These are phyloP conservation scores for Albula glossodonta DNA, from an alignment of 2,113 vertebrate genomes.

Conservation along the genomic window DNA sequence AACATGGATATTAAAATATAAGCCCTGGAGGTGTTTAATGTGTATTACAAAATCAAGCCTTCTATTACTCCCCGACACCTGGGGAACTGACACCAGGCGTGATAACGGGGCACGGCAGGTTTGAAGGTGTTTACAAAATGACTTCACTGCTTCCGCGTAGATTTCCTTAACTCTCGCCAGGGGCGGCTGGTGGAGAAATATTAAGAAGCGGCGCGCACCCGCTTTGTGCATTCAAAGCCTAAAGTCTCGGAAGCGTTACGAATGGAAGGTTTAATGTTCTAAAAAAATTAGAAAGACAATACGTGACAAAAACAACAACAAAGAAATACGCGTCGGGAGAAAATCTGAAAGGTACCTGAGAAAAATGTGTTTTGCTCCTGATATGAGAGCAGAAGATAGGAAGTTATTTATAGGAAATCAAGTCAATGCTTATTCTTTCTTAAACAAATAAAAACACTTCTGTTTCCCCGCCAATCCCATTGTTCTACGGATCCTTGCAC, in stretches of 20 bases:
- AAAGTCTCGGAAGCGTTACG: conserved; percentile 9
- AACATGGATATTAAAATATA: conserved; percentile 44
- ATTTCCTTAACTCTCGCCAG: conserved; percentile 22
- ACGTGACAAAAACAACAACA: conserved; percentile 55
- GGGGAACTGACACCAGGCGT: conserved; percentile 15
- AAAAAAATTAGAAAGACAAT: conserved; percentile 36
- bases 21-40: conserved; percentile 74
- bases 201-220: background rate
- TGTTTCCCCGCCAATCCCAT: conserved; percentile 46
- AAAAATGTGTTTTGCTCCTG: conserved; percentile 63
- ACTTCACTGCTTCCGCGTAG: conserved; percentile 26
- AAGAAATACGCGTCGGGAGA: conserved; percentile 54
- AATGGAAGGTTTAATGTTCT: conserved; percentile 48
- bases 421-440: background rate
- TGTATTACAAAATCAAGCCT: conserved; percentile 37
- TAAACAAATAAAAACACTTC: conserved; percentile 29
- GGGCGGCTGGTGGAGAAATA: conserved; percentile 21
- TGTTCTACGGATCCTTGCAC: conserved; percentile 11
- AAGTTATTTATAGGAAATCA: conserved; percentile 27
- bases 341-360: conserved; percentile 56
- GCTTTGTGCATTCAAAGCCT: background rate
- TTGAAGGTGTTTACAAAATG: conserved; percentile 29
- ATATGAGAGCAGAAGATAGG: conserved; percentile 55
- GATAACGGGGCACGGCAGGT: conserved; percentile 27
- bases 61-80: conserved; percentile 20